Percentiles rank a stretch among this genome's conserved stretches.
Evolutionary conservation across 2,113 vertebrate genomes (phyloP).

Genomic region (Pelmatolapia mariae): DNA sequence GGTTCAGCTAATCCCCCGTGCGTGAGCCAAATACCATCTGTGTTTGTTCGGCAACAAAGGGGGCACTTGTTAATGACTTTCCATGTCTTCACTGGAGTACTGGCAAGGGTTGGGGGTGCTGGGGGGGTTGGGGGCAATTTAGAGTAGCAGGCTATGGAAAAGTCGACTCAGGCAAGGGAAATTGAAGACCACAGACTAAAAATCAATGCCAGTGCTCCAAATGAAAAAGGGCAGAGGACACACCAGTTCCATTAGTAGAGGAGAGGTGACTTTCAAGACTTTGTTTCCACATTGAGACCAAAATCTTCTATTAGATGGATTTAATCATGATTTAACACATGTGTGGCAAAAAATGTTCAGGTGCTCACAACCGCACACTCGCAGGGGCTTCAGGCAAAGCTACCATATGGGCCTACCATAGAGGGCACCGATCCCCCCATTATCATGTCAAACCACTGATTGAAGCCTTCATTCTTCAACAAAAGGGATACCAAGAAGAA

Average conservation of each 20-base stretch:
- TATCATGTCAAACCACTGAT: neutral
- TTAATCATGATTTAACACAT: neutral
- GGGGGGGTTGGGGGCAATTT: neutral
- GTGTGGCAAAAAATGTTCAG: neutral
- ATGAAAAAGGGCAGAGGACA: neutral
- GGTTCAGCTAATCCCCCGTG: constrained; percentile 74
- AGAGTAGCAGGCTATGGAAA: constrained; percentile 23
- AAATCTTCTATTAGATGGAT: neutral
- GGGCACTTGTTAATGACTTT: constrained; percentile 77
- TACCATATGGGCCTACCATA: neutral
- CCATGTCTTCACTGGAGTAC: constrained; percentile 72
- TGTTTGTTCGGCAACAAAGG: constrained; percentile 78
- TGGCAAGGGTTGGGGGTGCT: constrained; percentile 11
- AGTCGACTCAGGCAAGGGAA: constrained; percentile 13
- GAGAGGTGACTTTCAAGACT: neutral
- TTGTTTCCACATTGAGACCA: neutral
- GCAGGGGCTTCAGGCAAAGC: neutral
- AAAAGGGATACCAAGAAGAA: neutral
- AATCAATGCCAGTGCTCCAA: constrained; percentile 19
- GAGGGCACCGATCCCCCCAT: neutral
- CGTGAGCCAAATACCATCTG: constrained; percentile 78
- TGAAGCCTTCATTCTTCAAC: neutral
- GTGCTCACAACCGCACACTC: neutral
- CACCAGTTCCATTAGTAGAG: neutral
- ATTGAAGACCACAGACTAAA: neutral